These are phyloP conservation scores for Arctopsyche grandis DNA, from an alignment of 1,140 invertebrate species.

Conservation along the genomic window DNA sequence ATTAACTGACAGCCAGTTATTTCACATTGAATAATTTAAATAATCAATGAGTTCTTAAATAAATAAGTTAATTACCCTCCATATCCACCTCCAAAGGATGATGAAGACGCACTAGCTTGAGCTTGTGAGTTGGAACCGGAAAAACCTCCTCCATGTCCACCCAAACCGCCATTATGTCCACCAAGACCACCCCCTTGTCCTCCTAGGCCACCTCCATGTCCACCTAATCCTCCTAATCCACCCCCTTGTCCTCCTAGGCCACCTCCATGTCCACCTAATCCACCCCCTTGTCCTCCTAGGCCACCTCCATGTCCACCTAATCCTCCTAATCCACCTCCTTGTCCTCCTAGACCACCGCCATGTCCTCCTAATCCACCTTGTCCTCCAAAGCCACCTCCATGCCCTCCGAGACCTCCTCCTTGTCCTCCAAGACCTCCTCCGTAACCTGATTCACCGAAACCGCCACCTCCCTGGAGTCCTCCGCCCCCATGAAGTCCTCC, in stretches of 20 bases:
- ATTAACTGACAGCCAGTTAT: too few relatives aligned
- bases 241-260: slow-evolving; percentile 47
- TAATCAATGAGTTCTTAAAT: too few relatives aligned
- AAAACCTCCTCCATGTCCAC: slow-evolving; percentile 45
- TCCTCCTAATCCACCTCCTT: slow-evolving; percentile 38
- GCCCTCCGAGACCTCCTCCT: slow-evolving; percentile 46
- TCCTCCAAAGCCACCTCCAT: slow-evolving; percentile 43
- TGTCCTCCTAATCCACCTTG: slow-evolving; percentile 56
- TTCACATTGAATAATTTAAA: too few relatives aligned
- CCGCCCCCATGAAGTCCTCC: slow-evolving; percentile 49
- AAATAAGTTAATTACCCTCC: not conserved
- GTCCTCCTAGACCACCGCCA: slow-evolving; percentile 56
- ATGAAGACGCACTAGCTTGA: slow-evolving; percentile 50
- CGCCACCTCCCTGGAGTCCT: slow-evolving; percentile 46
- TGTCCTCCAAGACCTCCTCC: slow-evolving; percentile 55
- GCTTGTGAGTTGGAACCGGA: slow-evolving; percentile 49
- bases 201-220: slow-evolving; percentile 29
- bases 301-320: slow-evolving; percentile 40
- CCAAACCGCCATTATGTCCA: slow-evolving; percentile 40
- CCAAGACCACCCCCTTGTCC: slow-evolving; percentile 42
- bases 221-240: slow-evolving; percentile 42
- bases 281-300: slow-evolving; percentile 39
- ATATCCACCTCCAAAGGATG: slow-evolving; percentile 40
- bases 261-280: slow-evolving; percentile 42
- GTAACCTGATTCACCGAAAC: slow-evolving; percentile 51